A percentile compares a stretch with the other conserved stretches of the same genome.
Evolutionary conservation across 2,888 invertebrate species (phyloP).

Genomic region (Aleiodes leptofemur): DNA sequence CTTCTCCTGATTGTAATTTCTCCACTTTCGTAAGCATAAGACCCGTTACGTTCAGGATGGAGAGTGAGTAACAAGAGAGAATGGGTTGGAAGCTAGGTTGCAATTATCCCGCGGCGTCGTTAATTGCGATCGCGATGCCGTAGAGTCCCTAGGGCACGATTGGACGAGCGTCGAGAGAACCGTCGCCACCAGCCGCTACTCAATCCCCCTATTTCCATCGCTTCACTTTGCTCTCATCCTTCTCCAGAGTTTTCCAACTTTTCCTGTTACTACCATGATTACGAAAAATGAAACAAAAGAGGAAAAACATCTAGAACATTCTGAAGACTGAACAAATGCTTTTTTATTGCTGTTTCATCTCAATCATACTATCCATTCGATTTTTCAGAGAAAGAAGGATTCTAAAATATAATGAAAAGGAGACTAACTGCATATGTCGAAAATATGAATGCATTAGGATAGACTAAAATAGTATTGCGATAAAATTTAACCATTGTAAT

Average conservation of each 20-base stretch:
- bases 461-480: no score
- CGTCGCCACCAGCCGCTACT: constrained; percentile 30
- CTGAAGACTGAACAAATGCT: no score
- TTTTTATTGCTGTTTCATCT: no score
- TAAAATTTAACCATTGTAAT: not conserved
- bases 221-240: not conserved
- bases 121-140: constrained; percentile 40
- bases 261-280: no score
- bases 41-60: not conserved
- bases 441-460: no score
- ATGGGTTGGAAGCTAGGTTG: constrained; percentile 7
- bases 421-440: no score
- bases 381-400: no score
- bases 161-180: constrained; percentile 36
- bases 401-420: no score
- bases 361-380: no score
- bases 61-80: not conserved
- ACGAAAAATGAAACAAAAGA: no score
- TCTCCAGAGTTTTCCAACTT: constrained; percentile 3
- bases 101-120: constrained; percentile 42
- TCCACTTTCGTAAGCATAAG: not conserved
- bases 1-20: not conserved
- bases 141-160: constrained; percentile 36
- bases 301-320: no score
- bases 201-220: not conserved